phyloP scores from a whole-genome alignment of 2,113 vertebrate species.

The Gavia stellata region DNA sequence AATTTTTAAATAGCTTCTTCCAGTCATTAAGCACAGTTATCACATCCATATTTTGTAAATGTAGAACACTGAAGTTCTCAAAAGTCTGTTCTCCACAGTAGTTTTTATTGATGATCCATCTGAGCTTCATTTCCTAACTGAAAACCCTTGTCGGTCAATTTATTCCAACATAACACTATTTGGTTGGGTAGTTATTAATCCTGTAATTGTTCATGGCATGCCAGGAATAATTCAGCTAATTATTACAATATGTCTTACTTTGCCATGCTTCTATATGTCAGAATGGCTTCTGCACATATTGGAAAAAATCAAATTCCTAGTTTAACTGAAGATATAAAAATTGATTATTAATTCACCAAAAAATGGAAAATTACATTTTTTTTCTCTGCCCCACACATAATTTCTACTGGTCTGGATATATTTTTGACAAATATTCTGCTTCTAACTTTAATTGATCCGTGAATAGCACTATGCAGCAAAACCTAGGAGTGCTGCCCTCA shows the following conservation, averaged over 20 bases:
- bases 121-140: slow-evolving; percentile 76
- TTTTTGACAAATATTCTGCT: slow-evolving; percentile 49
- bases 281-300: slow-evolving; percentile 46
- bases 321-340: slow-evolving; percentile 58
- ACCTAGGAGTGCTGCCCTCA: background rate
- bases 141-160: slow-evolving; percentile 79
- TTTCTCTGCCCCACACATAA: background rate
- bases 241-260: slow-evolving; percentile 80
- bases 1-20: slow-evolving; percentile 72
- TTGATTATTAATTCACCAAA: slow-evolving; percentile 52
- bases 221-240: slow-evolving; percentile 80
- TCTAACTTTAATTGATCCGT: slow-evolving; percentile 54
- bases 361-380: background rate
- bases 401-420: background rate
- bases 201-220: slow-evolving; percentile 77
- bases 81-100: slow-evolving; percentile 54
- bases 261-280: slow-evolving; percentile 63
- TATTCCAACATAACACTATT: slow-evolving; percentile 75
- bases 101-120: slow-evolving; percentile 76
- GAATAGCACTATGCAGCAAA: slow-evolving; percentile 14
- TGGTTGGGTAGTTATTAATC: slow-evolving; percentile 75
- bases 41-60: slow-evolving; percentile 65
- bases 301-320: slow-evolving; percentile 42
- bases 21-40: slow-evolving; percentile 70
- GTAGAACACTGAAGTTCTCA: slow-evolving; percentile 60